Evolutionary conservation across 2,113 vertebrate species (phyloP), one percentile per base, ranked within the genome.

Genomic region (Globicephala melas): DNA sequence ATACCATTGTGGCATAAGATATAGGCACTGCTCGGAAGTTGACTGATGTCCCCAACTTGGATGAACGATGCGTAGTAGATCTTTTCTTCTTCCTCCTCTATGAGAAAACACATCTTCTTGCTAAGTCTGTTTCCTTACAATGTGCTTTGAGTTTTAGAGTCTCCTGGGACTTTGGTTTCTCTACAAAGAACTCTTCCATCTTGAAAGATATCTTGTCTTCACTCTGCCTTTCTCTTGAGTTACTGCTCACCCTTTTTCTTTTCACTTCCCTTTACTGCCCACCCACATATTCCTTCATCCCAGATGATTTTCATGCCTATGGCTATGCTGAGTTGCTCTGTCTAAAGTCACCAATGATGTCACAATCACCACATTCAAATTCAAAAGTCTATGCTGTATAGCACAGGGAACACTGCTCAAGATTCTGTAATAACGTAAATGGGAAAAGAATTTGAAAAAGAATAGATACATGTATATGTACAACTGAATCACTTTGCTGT

Each of bases 1-100:
- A 21, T 62, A 11, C 21, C 3, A 0, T 0, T 10, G 60, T 62
- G n/a, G 20, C 17, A 0, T 31, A 10, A 38, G 28, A 36, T 2
- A 1, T 6, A 41, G 70, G 25, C 71, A 20, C 47, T 1, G 28
- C 88, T 89, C 33, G 11, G 25, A 65, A 55, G 55, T 5, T 38
- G 38, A 73, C 17, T 58, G 41, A 28, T 28, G 6, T 25, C 65
- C 28, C 55, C 73, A 36, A 5, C 33, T 76, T 33, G 44, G 21
- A 85, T 58, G 33, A 86, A 47, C 12, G 20, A 28, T 53, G 31
- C 38, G 9, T 6, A 63, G 23, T 12, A 86, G 70, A 68, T 77
- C 7, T 55, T 73, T 25, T 50, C 47, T 93, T 50, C 2, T 80
- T 20, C 91, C 21, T 91, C 33, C 58, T 81, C 11, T 26, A 1